Conservation (phyloP, 2,797 vertebrate species). For the Characodon lateralis region DNA sequence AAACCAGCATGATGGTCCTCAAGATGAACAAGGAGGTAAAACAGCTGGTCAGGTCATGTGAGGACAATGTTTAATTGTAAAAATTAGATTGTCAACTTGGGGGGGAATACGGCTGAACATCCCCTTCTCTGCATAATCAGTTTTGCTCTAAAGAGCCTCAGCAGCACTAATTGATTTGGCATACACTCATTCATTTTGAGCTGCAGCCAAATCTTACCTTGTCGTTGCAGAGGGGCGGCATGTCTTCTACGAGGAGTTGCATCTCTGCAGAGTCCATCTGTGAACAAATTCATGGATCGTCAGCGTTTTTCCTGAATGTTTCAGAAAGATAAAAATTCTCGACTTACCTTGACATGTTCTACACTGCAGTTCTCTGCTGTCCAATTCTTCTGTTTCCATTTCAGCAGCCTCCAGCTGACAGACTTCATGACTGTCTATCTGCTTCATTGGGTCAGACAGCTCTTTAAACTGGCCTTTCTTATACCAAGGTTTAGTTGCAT, state of each 20-base stretch:
- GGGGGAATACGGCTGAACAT: too few species aligned
- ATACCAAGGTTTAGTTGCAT: conserved; percentile 48
- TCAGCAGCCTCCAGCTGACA: conserved; percentile 43
- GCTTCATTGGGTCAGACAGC: not conserved
- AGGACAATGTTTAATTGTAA: not conserved
- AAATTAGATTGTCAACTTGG: not conserved
- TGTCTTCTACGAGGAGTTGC: conserved; percentile 61
- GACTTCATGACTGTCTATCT: conserved; percentile 26
- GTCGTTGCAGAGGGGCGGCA: conserved; percentile 54
- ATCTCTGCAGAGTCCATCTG: conserved; percentile 67
- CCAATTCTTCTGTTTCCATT: conserved; percentile 25
- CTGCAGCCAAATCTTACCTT: conserved; percentile 51
- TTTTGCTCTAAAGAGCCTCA: not conserved
- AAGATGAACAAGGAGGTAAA: not conserved
- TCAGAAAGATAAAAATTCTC: fast-evolving
- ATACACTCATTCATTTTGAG: not conserved
- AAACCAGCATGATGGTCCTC: not conserved
- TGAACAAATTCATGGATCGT: conserved; percentile 1
- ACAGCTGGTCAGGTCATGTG: not conserved
- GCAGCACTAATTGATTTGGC: not conserved
- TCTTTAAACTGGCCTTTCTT: conserved; percentile 58
- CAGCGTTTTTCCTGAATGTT: not conserved
- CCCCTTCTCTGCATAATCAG: too few species aligned
- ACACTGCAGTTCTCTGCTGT: conserved; percentile 53
- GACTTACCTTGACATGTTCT: conserved; percentile 67